phyloP scores from a whole-genome alignment of 2,797 vertebrate genomes.

The Onychomys arenicola region DNA sequence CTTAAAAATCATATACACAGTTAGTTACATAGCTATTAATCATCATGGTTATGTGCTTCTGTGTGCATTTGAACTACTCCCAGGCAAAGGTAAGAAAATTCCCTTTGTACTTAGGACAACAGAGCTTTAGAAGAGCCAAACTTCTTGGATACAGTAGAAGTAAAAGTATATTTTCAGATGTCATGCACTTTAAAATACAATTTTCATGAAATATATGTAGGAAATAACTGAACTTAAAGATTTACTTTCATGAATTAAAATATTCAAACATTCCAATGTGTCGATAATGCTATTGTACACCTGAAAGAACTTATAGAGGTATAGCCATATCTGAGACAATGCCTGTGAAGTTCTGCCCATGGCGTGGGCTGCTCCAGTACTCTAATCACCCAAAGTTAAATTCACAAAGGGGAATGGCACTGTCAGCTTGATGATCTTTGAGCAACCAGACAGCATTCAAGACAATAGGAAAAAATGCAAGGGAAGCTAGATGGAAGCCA shows the following conservation, averaged over 20 bases:
- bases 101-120: not conserved
- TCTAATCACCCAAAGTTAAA: no score
- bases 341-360: not conserved
- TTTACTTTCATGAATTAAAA: not conserved
- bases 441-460: not conserved
- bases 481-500: no score
- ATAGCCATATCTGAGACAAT: not conserved
- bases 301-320: no score
- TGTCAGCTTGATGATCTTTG: not conserved
- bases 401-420: not conserved
- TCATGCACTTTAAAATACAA: not conserved
- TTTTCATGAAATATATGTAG: not conserved
- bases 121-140: not conserved
- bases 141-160: not conserved
- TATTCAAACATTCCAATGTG: not conserved
- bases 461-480: not conserved
- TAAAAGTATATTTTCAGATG: not conserved
- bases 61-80: not conserved
- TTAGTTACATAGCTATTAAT: not conserved
- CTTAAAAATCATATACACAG: not conserved
- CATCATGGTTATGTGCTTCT: rapidly evolving
- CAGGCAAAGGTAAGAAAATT: not conserved
- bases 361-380: not conserved
- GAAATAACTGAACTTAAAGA: not conserved
- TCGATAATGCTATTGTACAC: not conserved